Evolutionary conservation across 2,888 invertebrate species (phyloP), one percentile per base, ranked within the genome.

Genomic region (Limnephilus auricula): DNA sequence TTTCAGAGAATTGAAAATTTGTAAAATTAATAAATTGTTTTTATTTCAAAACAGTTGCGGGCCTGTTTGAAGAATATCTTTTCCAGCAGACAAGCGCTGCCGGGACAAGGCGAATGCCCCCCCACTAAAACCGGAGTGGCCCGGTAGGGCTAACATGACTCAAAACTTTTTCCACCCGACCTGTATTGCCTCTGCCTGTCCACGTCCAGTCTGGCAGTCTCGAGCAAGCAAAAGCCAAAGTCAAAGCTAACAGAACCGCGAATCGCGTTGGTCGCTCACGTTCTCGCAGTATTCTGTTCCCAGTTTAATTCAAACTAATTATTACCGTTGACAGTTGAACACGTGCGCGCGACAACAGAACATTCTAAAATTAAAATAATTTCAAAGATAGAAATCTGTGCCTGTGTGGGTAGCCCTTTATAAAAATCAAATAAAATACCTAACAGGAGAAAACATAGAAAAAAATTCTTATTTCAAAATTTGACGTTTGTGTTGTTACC

Each of bases 91-190:
- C 34, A 45, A 85, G 85, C 65, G 65, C 65, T 65, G 65, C 65
- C 65, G 85, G 37, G 85, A 85, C 30, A 34, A 88, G 87, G 87
- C 87, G 87, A 88, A 88, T 88, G 87, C 87, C 87, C 87, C 87
- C 87, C 87, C 87, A 88, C 87, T 88, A 88, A 86, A 88, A 88
- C 65, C 87, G 78, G 87, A 88, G 87, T 32, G 87, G 87, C 84
- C 30, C 40, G 84, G 84, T 79, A 88, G 87, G 87, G 79, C 87
- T 88, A 88, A 79, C 87, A 79, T 79, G 79, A 88, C 34, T 88
- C 87, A 78, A 88, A 85, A 31, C 86, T 88, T 88, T 88, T 88
- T 88, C 87, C 65, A 88, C 87, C 87, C 87, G 78, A 32, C 79
- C 37, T 80, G 37, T n/a, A 83, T 32, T 45, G 40, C 84, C n/a